Conservation (phyloP, 2,888 invertebrate genomes). For the Agrochola circellaris region DNA sequence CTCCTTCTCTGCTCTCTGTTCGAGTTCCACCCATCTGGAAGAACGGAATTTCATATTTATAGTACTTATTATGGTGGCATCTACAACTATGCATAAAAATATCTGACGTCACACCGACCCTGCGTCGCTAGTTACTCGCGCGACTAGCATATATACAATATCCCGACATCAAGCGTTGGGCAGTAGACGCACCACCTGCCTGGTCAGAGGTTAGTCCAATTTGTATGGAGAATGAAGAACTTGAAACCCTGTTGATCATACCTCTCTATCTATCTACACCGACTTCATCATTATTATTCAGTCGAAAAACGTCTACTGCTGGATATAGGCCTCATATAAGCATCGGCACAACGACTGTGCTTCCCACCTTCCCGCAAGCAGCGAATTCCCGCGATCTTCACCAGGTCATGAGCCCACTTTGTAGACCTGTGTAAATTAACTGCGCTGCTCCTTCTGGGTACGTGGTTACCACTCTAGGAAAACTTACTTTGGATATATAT, state of each 20-base stretch:
- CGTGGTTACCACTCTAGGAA: not conserved
- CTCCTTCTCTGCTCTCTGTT: slow-evolving; percentile 91
- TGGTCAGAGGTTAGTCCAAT: too few relatives aligned
- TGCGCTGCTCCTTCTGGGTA: not conserved
- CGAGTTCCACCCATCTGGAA: slow-evolving; percentile 90
- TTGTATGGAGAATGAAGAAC: not conserved
- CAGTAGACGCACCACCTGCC: too few relatives aligned
- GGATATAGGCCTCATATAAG: not conserved
- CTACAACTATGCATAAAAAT: not conserved
- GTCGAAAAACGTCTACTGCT: not conserved
- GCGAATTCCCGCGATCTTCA: not conserved
- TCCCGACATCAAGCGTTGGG: too few relatives aligned
- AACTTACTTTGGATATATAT: not conserved
- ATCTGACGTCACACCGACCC: not conserved
- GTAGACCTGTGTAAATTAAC: not conserved
- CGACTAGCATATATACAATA: not conserved
- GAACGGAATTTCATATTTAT: not conserved
- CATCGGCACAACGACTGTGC: not conserved
- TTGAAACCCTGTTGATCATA: not conserved
- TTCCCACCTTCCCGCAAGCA: too few relatives aligned
- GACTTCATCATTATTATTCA: too few relatives aligned
- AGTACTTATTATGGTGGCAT: not conserved
- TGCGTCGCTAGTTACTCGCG: not conserved
- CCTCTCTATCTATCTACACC: not conserved
- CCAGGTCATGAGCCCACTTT: not conserved